phyloP scores from a whole-genome alignment of 2,113 vertebrate genomes.

The Alligator sinensis region DNA sequence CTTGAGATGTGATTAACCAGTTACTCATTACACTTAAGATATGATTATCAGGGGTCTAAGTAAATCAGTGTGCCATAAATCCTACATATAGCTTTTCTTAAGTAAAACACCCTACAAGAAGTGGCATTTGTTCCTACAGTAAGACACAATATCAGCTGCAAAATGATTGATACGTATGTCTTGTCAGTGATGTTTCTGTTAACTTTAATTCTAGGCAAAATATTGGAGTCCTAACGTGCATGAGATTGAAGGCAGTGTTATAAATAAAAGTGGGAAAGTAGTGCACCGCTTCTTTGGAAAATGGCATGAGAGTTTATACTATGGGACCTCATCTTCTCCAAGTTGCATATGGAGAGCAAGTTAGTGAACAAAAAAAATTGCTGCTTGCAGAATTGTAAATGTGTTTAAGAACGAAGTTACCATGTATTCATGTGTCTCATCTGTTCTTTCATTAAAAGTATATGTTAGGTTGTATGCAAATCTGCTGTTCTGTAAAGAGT shows the following conservation, averaged over 20 bases:
- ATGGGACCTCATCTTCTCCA: constrained; percentile 87
- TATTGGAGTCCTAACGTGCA: constrained; percentile 95
- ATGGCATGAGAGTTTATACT: constrained; percentile 94
- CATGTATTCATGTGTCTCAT: background rate
- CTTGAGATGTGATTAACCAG: no score
- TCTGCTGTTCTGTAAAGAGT: background rate
- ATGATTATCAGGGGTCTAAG: no score
- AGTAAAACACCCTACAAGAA: background rate
- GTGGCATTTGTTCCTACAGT: background rate
- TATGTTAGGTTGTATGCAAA: background rate
- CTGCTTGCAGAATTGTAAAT: background rate
- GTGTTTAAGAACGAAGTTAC: background rate
- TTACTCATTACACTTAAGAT: no score
- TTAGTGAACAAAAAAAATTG: constrained; percentile 72
- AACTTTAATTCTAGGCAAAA: constrained; percentile 84
- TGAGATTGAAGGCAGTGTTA: constrained; percentile 91
- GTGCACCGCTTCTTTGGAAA: constrained; percentile 93
- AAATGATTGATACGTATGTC: background rate
- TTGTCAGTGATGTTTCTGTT: background rate
- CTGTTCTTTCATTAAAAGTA: background rate
- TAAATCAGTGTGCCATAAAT: no score
- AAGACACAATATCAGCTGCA: background rate
- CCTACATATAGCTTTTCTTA: background rate
- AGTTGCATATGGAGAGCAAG: constrained; percentile 95
- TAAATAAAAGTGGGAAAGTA: constrained; percentile 88